Conservation (phyloP, 2,113 vertebrate species). For the Tragelaphus strepsiceros region DNA sequence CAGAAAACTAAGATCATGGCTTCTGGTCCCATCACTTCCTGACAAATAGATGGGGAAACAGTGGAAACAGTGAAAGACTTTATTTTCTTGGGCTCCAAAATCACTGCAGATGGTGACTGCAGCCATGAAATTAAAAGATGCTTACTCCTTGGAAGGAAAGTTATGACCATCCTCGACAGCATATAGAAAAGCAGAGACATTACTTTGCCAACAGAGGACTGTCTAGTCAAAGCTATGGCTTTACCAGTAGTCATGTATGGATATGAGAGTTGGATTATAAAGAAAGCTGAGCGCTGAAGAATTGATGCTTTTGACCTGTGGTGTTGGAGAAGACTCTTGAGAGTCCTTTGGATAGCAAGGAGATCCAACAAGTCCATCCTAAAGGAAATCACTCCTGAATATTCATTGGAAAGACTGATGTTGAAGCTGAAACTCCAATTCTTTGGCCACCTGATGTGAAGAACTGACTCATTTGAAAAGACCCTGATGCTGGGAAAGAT, state of each 20-base stretch:
- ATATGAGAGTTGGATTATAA: neutral
- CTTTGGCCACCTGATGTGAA: neutral
- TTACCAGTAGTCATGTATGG: neutral
- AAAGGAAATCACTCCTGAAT: neutral
- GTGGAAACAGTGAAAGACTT: neutral
- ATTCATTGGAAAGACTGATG: neutral
- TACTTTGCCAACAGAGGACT: neutral
- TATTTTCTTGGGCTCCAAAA: neutral
- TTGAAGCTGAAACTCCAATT: neutral
- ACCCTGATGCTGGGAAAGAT: neutral
- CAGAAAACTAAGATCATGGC: neutral
- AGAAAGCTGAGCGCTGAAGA: fast-evolving
- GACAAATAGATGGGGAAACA: neutral
- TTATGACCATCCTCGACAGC: too few species aligned
- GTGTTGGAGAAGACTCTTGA: neutral
- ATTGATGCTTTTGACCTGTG: neutral
- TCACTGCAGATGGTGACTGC: neutral
- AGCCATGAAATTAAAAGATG: neutral
- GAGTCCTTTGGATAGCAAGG: neutral
- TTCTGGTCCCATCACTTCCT: neutral
- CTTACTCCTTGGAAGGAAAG: too few species aligned
- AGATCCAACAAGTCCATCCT: neutral
- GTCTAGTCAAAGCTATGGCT: neutral
- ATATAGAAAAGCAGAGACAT: neutral
- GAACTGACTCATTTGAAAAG: neutral